These are phyloP conservation scores for Osmerus eperlanus DNA, from an alignment of 2,113 vertebrate species.

Conservation along the genomic window DNA sequence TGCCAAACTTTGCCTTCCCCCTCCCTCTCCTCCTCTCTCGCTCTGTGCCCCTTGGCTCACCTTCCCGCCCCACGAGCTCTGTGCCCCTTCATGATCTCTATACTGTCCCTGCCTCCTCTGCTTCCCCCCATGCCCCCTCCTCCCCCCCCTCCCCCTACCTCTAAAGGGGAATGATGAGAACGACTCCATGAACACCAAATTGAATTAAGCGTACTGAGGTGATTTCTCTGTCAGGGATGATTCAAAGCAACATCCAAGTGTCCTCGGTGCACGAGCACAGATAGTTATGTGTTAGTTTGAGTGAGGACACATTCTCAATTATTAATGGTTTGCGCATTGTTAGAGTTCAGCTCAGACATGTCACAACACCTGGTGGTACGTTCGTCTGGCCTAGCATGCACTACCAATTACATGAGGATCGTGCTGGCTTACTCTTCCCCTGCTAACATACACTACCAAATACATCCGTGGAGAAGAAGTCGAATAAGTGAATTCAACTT, in stretches of 20 bases:
- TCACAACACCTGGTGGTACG: slow-evolving; percentile 7
- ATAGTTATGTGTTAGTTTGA: slow-evolving; percentile 14
- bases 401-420: too few species aligned
- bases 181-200: slow-evolving; percentile 21
- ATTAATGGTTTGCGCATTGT: slow-evolving; percentile 16
- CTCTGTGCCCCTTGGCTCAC: too few species aligned
- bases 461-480: too few species aligned
- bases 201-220: slow-evolving; percentile 16
- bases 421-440: too few species aligned
- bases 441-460: too few species aligned
- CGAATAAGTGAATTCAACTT: too few species aligned
- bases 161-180: slow-evolving; percentile 4
- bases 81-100: background rate
- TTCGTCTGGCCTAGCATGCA: background rate
- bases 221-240: slow-evolving; percentile 23
- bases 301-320: slow-evolving; percentile 13
- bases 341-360: background rate
- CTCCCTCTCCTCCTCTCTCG: background rate
- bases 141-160: background rate
- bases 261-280: slow-evolving; percentile 1
- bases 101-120: background rate
- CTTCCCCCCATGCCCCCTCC: background rate
- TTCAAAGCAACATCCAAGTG: slow-evolving; percentile 2
- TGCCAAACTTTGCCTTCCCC: background rate
- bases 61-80: background rate